Conservation (phyloP, 2,888 invertebrate species). For the Octonoba sinensis region DNA sequence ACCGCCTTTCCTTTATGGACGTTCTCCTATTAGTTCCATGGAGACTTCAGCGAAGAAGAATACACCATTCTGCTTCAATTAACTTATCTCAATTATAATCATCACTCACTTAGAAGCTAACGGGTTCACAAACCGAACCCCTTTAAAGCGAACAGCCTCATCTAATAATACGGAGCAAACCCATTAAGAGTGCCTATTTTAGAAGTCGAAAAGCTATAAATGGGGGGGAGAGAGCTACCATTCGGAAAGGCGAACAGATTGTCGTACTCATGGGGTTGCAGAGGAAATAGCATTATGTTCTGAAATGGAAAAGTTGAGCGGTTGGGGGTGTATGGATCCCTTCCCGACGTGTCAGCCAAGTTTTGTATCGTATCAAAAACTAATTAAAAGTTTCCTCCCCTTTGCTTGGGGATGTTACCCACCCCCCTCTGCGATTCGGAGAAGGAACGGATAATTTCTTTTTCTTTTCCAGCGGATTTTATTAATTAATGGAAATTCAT, state of each 20-base stretch:
- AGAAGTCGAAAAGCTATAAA: too few relatives aligned
- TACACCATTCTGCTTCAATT: conserved; percentile 33
- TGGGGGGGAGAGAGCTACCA: too few relatives aligned
- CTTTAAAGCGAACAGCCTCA: too few relatives aligned
- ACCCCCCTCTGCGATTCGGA: conserved; percentile 25
- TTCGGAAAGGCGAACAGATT: too few relatives aligned
- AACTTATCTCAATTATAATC: conserved; percentile 36
- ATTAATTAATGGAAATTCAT: conserved; percentile 63
- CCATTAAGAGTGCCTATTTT: too few relatives aligned
- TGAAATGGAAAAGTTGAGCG: too few relatives aligned
- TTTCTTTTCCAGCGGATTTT: conserved; percentile 39
- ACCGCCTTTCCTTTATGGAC: too few relatives aligned
- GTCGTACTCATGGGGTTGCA: too few relatives aligned
- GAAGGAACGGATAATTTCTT: conserved; percentile 10
- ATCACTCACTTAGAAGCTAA: conserved; percentile 1
- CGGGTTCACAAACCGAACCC: too few relatives aligned
- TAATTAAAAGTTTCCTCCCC: conserved; percentile 57
- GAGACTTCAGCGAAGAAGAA: conserved; percentile 8
- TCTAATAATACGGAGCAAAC: too few relatives aligned
- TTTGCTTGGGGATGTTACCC: conserved; percentile 8
- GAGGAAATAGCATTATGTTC: too few relatives aligned
- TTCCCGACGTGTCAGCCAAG: conserved; percentile 44
- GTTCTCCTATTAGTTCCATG: too few relatives aligned
- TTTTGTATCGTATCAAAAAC: conserved; percentile 62
- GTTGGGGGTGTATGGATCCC: neutral